A percentile compares a stretch with the other conserved stretches of the same genome.
Conservation (phyloP, 1,140 invertebrate genomes). For the Drosophila pectinifera region DNA sequence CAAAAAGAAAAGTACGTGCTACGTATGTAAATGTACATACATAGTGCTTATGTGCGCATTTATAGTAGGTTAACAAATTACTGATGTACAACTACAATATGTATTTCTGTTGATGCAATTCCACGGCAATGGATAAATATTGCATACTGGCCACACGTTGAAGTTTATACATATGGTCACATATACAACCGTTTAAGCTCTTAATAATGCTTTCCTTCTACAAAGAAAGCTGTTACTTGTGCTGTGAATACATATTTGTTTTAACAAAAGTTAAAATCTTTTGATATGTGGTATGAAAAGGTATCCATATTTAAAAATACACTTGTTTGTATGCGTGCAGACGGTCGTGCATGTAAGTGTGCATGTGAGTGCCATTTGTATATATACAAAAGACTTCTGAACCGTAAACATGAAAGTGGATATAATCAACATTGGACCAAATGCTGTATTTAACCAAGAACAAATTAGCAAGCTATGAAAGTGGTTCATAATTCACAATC, state of each 20-base stretch:
- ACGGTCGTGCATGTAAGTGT: neutral
- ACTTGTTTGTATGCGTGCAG: slow-evolving; percentile 11
- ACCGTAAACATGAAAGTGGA: slow-evolving; percentile 23
- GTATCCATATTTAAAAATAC: slow-evolving; percentile 47
- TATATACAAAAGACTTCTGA: slow-evolving; percentile 27
- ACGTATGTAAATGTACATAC: slow-evolving; percentile 11
- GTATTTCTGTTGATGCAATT: slow-evolving; percentile 6
- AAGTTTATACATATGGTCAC: neutral
- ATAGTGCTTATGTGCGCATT: slow-evolving; percentile 23
- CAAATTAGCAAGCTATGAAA: slow-evolving; percentile 1
- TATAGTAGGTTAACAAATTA: slow-evolving; percentile 33
- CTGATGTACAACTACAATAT: slow-evolving; percentile 18
- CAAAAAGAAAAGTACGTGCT: slow-evolving; percentile 10
- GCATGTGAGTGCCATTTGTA: slow-evolving; percentile 8
- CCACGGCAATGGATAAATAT: slow-evolving; percentile 1
- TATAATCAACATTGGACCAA: slow-evolving; percentile 15
- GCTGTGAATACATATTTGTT: slow-evolving; percentile 5
- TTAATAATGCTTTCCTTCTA: slow-evolving; percentile 25
- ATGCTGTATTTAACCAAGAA: neutral
- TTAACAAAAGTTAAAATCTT: slow-evolving; percentile 13
- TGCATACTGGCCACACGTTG: neutral
- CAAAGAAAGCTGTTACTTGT: slow-evolving; percentile 3
- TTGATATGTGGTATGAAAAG: slow-evolving; percentile 41
- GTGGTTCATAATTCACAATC: neutral
- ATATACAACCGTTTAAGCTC: slow-evolving; percentile 13